Base-by-base conservation (phyloP, 1,140 invertebrate genomes). In the Danaus melanippus region DNA sequence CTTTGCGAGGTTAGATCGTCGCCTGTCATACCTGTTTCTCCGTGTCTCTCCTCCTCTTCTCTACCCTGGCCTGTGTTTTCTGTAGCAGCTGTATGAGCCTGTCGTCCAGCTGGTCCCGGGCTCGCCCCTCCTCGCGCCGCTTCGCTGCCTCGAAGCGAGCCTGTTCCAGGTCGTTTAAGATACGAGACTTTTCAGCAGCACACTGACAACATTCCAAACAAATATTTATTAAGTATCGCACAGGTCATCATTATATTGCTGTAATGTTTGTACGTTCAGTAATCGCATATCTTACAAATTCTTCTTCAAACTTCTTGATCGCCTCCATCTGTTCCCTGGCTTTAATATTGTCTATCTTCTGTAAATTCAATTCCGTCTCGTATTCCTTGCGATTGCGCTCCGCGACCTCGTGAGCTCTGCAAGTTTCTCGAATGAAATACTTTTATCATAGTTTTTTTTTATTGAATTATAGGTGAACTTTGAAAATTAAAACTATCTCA, bases 331-430 rank as follows among this genome's bases (percentile, higher is more conserved):
- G 67, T 32, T 82, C 62, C n/a, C 67, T 46, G 0, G 84, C 78
- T 42, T 82, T 84, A 0, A 79, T 71, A 55, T 79, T 85, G 56
- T 88, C 83, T 3, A 76, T 52, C 56, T 79, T 79, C 64, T 87
- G 83, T 42, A 71, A 46, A 8, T 74, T 67, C 44, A 87, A 12
- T 56, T 85, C 78, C 4, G 66, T 61, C 44, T 87, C 79, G 56
- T 84, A 72, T 44, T 83, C 79, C 0, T 17, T 68, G 17, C 76
- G 69, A 12, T 74, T 74, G 0, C 77, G 63, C n/a, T 83, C 80
- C 7, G 74, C 56, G 12, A 79, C 53, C 41, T 85, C 79, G 8
- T 73, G 56, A 10, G 76, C 77, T 54, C 85, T 87, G 51, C 9
- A 56, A 56, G 40, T 44, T 44, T 9, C 9, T n/a, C 42, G 42